Evolutionary conservation across 23 tunicate species (phyloP).

Genomic region (Diplosoma virens): DNA sequence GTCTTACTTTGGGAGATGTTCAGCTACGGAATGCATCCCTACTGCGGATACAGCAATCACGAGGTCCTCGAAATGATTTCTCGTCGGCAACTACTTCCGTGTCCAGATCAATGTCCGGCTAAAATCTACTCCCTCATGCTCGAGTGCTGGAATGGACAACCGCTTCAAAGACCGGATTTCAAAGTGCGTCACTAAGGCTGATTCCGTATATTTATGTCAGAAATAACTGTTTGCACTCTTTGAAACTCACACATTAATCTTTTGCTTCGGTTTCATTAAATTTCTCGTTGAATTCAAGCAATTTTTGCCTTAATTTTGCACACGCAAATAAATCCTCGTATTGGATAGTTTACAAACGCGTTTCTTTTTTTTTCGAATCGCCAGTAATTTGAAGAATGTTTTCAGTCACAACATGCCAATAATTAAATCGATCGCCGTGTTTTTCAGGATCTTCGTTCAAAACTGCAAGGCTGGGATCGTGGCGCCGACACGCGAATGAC

Average conservation of each 20-base stretch:
- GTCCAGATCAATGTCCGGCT: constrained; percentile 98
- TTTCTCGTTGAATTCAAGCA: too few relatives aligned
- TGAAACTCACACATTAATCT: too few relatives aligned
- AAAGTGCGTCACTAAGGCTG: constrained; percentile 70
- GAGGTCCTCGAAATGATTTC: constrained; percentile 86
- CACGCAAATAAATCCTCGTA: too few relatives aligned
- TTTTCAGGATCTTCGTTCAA: constrained; percentile 66
- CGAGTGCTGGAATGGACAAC: constrained; percentile 82
- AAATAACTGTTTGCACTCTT: too few relatives aligned
- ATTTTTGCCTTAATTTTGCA: too few relatives aligned
- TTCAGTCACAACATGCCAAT: background rate
- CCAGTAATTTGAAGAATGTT: background rate
- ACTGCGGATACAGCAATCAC: constrained; percentile 94
- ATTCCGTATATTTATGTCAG: too few relatives aligned
- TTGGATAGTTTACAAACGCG: too few relatives aligned
- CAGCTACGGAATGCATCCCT: constrained; percentile 89
- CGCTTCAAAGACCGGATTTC: constrained; percentile 62
- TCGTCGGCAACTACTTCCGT: constrained; percentile 68
- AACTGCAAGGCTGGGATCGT: constrained; percentile 78
- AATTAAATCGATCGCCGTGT: background rate
- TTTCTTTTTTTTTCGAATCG: too few relatives aligned
- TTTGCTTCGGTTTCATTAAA: too few relatives aligned
- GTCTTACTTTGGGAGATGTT: constrained; percentile 94
- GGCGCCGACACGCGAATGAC: constrained; percentile 64
- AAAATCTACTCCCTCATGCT: constrained; percentile 86